phyloP scores from a whole-genome alignment of 2,888 invertebrate genomes.

The Coecobrya sp. region DNA sequence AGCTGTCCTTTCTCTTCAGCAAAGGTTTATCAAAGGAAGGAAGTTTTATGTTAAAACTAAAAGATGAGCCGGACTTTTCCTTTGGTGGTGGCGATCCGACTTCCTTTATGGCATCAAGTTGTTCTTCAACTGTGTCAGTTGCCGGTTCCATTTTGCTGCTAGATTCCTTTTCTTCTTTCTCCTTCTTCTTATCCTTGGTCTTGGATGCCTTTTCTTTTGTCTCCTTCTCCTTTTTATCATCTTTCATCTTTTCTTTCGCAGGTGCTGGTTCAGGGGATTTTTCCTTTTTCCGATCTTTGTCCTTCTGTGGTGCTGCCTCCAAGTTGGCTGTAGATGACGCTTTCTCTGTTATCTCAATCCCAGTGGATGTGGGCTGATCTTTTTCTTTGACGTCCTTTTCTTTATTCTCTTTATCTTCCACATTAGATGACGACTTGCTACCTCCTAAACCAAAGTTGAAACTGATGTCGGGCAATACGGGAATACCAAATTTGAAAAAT shows the following conservation, averaged over 20 bases:
- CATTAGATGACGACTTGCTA: constrained; percentile 45
- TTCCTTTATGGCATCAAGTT: constrained; percentile 26
- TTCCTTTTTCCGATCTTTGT: constrained; percentile 6
- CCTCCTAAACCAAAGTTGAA: constrained; percentile 83
- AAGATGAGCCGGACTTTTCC: constrained; percentile 78
- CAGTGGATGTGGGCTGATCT: background rate
- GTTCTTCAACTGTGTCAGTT: background rate
- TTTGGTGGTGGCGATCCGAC: constrained; percentile 22
- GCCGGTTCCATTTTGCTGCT: background rate
- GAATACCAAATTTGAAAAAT: constrained; percentile 86
- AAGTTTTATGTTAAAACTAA: constrained; percentile 78
- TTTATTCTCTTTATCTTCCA: constrained; percentile 57
- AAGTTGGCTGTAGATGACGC: background rate
- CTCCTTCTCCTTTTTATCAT: constrained; percentile 58
- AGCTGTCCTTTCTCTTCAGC: constrained; percentile 76
- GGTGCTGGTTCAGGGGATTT: constrained; percentile 54
- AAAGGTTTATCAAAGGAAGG: constrained; percentile 80
- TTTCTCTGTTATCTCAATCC: background rate
- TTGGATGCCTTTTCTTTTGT: constrained; percentile 62
- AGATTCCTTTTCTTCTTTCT: constrained; percentile 38
- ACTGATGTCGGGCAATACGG: constrained; percentile 87
- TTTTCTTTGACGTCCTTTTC: constrained; percentile 13
- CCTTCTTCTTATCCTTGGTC: constrained; percentile 77
- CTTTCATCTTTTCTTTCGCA: background rate
- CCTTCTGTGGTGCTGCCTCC: background rate